Conservation (phyloP, 2,888 invertebrate genomes). For the Drosophila dives region DNA sequence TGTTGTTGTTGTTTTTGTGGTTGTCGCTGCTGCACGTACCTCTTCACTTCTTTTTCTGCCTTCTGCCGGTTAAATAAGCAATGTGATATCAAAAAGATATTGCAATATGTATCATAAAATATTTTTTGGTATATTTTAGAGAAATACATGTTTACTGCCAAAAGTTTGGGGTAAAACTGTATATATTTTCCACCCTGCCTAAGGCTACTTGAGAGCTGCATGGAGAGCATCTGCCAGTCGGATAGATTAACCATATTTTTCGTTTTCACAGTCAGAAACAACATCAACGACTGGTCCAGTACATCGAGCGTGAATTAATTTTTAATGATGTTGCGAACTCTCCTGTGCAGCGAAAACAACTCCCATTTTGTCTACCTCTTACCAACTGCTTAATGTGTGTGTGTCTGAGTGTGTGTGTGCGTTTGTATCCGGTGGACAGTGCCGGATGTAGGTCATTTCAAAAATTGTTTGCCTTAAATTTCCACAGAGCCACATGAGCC, state of each 20-base stretch:
- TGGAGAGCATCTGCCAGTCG: conserved; percentile 22
- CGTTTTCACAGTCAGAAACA: conserved; percentile 15
- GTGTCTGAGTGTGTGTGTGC: conserved; percentile 23
- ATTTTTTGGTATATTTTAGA: no score
- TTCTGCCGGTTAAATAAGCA: not conserved
- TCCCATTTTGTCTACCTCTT: conserved; percentile 67
- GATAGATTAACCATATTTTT: not conserved
- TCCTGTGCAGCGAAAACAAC: conserved; percentile 57
- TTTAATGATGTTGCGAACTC: conserved; percentile 80
- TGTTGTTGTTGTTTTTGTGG: conserved; percentile 26
- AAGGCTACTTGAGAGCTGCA: not conserved
- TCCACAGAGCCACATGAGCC: conserved; percentile 65
- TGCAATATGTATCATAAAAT: not conserved
- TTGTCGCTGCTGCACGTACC: conserved; percentile 17
- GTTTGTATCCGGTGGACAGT: conserved; percentile 47
- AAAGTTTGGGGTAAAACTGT: not conserved
- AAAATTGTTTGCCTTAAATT: conserved; percentile 81
- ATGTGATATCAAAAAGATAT: not conserved
- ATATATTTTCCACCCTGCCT: not conserved
- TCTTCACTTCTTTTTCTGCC: conserved; percentile 56
- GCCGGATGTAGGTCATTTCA: conserved; percentile 80
- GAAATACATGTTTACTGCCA: not conserved
- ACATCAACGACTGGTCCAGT: conserved; percentile 49
- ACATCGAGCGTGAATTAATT: conserved; percentile 81
- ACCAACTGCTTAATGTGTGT: conserved; percentile 35